These are phyloP conservation scores for Suricata suricatta DNA, from an alignment of 2,113 vertebrate genomes.

Conservation along the genomic window DNA sequence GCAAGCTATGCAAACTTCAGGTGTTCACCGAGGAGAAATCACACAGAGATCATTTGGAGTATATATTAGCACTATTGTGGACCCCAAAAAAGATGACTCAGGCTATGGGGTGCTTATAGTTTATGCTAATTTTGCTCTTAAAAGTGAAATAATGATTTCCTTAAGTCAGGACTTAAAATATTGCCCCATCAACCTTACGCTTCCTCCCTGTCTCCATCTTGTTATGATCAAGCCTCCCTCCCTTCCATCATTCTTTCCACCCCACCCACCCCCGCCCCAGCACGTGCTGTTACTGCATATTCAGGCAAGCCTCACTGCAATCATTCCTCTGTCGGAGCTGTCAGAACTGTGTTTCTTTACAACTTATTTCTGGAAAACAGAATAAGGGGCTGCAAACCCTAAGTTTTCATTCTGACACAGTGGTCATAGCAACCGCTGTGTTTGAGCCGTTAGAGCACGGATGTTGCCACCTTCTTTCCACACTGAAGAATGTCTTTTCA, in stretches of 20 bases:
- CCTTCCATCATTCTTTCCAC: background rate
- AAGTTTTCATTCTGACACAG: background rate
- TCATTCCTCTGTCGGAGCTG: background rate
- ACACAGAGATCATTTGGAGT: background rate
- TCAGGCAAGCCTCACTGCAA: background rate
- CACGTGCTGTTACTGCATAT: background rate
- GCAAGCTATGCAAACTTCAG: background rate
- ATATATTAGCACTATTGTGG: background rate
- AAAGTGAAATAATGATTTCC: background rate
- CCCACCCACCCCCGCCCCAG: too few species aligned
- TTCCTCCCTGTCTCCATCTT: background rate
- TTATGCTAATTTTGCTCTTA: background rate
- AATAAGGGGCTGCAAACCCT: background rate
- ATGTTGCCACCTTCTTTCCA: background rate
- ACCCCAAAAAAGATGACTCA: background rate
- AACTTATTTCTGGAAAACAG: background rate
- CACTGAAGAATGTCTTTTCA: background rate
- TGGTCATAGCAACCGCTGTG: background rate
- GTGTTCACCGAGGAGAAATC: background rate
- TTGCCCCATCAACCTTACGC: background rate
- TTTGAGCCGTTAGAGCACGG: background rate
- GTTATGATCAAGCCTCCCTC: background rate
- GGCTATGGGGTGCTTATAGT: background rate
- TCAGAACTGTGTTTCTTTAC: background rate
- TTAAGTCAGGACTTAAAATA: background rate